These are phyloP conservation scores for Gallinago nigripennis DNA, from an alignment of 2,797 vertebrate species.

Conservation along the genomic window DNA sequence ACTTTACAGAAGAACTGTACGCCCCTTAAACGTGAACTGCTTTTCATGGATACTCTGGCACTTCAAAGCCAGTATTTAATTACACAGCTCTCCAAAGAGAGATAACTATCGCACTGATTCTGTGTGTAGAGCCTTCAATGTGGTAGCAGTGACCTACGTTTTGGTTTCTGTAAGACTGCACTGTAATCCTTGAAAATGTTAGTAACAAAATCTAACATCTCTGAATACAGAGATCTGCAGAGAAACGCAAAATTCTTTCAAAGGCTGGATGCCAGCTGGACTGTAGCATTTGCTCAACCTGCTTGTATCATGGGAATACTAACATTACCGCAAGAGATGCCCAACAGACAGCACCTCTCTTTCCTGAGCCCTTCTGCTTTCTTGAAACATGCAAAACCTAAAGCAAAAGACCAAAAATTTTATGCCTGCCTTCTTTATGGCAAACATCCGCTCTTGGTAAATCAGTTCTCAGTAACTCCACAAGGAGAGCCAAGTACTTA, in stretches of 20 bases:
- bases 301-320: fast-evolving
- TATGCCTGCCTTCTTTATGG: neutral
- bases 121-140: neutral
- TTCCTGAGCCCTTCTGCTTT: neutral
- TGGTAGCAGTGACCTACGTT: neutral
- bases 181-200: neutral
- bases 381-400: neutral
- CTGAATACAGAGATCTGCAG: neutral
- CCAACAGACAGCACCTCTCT: neutral
- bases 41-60: neutral
- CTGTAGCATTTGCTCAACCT: neutral
- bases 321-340: neutral
- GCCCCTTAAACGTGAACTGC: fast-evolving
- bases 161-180: neutral
- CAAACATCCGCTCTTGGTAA: neutral
- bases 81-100: neutral
- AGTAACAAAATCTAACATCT: neutral
- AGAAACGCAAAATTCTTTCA: neutral
- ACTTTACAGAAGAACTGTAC: neutral
- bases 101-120: neutral
- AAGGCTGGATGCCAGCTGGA: neutral
- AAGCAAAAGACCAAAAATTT: neutral
- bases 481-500: neutral
- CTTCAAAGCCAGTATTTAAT: neutral
- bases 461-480: neutral